Evolutionary conservation across 2,888 invertebrate species (phyloP), one percentile per base, ranked within the genome.

Genomic region (Dromius quadrimaculatus): DNA sequence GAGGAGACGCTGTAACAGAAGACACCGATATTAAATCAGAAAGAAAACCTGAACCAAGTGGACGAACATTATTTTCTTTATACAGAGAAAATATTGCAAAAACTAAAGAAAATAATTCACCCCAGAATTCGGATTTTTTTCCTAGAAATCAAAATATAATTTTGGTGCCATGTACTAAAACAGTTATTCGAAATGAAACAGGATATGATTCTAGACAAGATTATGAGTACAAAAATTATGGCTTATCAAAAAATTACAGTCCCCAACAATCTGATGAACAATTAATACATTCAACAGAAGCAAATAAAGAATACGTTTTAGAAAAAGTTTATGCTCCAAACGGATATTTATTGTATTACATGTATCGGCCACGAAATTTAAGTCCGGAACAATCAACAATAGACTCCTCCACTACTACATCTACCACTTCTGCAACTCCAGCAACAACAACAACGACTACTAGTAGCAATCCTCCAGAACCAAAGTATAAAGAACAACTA

Each of bases 31-130:
- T 34, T 8, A 32, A 32, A 9, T 28, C 66, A 15, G 65, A 50
- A 20, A 47, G 81, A 76, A 80, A 80, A 3, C 76, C 81, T 38
- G 71, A 81, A 43, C 79, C 76, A 43, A 80, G 81, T 70, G 83
- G 82, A 2, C 76, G 79, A 72, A 79, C 77, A 1, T 73, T 81
- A 28, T 81, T 80, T 72, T 80, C 81, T 71, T 81, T 81, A 81
- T 79, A 79, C 76, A 13, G n/a, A 8, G 13, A 19, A 15, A 20
- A 63, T 15, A n/a, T 23, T 9, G 22, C 11, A 6, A 38, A 6
- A 62, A 11, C 22, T 23, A 62, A 62, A 4, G 59, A 59, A 36
- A 19, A 36, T 20, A 6, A 11, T 11, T 19, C 59, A 9, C 59
- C 59, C 19, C n/a, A n/a, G 2, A 36, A 4, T 23, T 41, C 41